These are phyloP conservation scores for Diglossa cyanea DNA, from an alignment of 2,797 vertebrate species.

Conservation along the genomic window DNA sequence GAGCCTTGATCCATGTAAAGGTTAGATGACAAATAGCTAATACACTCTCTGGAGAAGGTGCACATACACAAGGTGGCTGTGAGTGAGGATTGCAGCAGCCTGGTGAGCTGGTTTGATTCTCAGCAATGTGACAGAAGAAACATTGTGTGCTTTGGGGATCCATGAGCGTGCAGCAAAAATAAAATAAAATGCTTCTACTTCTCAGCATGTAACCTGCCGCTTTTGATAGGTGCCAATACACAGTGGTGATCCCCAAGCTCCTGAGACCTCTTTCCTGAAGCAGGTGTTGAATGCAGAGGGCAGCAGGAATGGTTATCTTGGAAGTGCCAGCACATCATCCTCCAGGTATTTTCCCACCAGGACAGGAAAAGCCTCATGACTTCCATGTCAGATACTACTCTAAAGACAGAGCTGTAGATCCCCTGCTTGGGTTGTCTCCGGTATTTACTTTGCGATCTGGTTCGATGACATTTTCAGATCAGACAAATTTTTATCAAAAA, in stretches of 20 bases:
- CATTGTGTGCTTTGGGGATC: neutral
- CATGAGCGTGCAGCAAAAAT: accelerated
- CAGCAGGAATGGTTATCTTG: neutral
- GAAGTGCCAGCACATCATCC: neutral
- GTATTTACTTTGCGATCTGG: neutral
- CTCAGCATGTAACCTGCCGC: neutral
- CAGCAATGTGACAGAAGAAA: neutral
- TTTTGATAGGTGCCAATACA: accelerated
- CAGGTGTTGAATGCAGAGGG: neutral
- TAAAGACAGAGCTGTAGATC: neutral
- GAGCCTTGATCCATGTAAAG: neutral
- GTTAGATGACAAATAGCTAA: neutral
- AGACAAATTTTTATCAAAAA: neutral
- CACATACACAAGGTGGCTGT: neutral
- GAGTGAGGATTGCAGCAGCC: neutral
- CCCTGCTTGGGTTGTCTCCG: neutral
- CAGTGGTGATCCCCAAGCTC: accelerated
- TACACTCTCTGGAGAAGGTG: neutral
- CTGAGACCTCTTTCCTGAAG: neutral
- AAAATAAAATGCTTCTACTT: neutral
- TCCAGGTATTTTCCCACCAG: neutral
- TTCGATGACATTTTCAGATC: neutral
- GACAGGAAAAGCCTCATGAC: neutral
- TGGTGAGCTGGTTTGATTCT: neutral
- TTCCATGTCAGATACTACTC: neutral